Base-by-base conservation (phyloP, 2,888 invertebrate genomes). In the Epirrita christyi region DNA sequence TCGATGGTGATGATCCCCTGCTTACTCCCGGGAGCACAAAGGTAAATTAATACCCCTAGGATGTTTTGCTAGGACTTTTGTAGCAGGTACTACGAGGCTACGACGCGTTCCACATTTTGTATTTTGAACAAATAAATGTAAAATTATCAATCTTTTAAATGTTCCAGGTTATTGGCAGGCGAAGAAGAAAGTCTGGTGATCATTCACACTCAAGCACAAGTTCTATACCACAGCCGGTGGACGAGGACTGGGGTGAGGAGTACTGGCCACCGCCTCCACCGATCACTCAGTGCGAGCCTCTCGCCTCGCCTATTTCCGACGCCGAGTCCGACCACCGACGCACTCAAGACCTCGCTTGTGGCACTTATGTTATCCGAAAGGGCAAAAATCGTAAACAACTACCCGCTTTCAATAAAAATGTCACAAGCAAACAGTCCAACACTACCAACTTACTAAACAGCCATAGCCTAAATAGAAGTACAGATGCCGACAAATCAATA, bases 291-390 rank as follows among this genome's bases (percentile, higher is more conserved):
- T 94, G 93, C 69, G 94, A 94, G 57, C 94, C 95, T 8, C 93
- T 95, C 6, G 93, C 94, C 8, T 96, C 96, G 0, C 95, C 96
- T 5, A 94, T 93, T 67, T 95, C 95, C 6, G 95, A 96, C 75
- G 81, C 70, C 28, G 92, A 92, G 53, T 72, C 80, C 7, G 92
- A 92, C 54, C 71, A 73, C 13, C 81, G 91, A 42, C 80, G 87
- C 36, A 64, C 70, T 29, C 85, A 85, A 62, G 90, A 88, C 61
- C 68, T 86, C 40, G 83, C 86, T 2, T 85, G 94, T 61, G 96
- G 96, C 29, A 97, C 97, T n/a, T 97, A 97, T 76, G 94, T 97
- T 37, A 96, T 97, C 60, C 92, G 97, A 42, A 94, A 95, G 63
- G 96, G 96, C 46, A 94, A 95, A 73, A 95, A 95, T 67, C 88